phyloP scores from a whole-genome alignment of 2,113 vertebrate species.

The Dipodomys spectabilis region DNA sequence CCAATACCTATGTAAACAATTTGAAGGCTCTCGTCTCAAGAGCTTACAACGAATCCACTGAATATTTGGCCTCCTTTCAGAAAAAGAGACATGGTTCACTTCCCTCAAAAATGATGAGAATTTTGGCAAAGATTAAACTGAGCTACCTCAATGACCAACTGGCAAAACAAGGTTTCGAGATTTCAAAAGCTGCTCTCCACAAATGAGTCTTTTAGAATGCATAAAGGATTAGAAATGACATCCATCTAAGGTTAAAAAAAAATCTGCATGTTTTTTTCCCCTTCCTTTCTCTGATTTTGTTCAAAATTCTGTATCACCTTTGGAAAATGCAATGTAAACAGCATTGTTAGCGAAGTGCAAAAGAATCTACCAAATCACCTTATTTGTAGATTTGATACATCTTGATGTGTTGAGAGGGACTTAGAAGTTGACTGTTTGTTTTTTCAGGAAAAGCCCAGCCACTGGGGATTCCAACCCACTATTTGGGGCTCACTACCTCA shows the following conservation, averaged over 20 bases:
- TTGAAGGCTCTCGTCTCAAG: conserved; percentile 49
- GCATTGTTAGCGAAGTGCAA: not conserved
- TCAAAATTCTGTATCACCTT: conserved; percentile 16
- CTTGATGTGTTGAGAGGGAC: not conserved
- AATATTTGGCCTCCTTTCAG: conserved; percentile 44
- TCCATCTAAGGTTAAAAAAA: conserved; percentile 47
- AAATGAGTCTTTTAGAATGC: conserved; percentile 46
- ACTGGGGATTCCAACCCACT: not conserved
- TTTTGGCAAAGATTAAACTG: conserved; percentile 68
- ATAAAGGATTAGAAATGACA: not conserved
- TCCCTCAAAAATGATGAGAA: conserved; percentile 79
- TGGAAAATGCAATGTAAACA: conserved; percentile 38
- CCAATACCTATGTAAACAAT: conserved; percentile 14
- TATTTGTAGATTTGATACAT: conserved; percentile 22
- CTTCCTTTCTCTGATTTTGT: not conserved
- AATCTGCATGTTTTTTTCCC: not conserved
- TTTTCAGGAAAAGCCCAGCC: conserved; percentile 22
- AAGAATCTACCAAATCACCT: not conserved
- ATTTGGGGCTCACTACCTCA: not conserved
- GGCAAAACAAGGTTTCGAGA: conserved; percentile 70
- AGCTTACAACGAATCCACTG: conserved; percentile 46
- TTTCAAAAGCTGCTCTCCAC: conserved; percentile 63
- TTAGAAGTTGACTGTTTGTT: not conserved
- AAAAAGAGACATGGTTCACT: conserved; percentile 55
- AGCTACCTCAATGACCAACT: conserved; percentile 72